phyloP scores from a whole-genome alignment of 2,797 vertebrate genomes.

The Decapterus maruadsi region DNA sequence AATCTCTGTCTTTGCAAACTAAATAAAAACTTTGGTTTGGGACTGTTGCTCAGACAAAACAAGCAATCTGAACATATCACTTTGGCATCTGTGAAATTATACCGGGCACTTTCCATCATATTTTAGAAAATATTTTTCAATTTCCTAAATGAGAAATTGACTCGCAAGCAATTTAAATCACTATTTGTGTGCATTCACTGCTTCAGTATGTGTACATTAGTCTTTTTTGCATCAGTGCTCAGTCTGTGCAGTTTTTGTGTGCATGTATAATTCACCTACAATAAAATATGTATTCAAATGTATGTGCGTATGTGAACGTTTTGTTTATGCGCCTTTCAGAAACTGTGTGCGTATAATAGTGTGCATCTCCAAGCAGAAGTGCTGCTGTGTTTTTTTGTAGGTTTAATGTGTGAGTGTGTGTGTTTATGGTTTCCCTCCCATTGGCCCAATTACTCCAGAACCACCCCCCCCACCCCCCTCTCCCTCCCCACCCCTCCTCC shows the following conservation, averaged over 20 bases:
- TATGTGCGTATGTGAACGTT: slow-evolving; percentile 5
- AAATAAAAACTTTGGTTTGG: not conserved
- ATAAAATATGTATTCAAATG: slow-evolving; percentile 24
- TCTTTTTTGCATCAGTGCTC: not conserved
- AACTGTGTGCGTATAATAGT: slow-evolving; percentile 40
- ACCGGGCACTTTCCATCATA: not conserved
- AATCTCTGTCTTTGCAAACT: not conserved
- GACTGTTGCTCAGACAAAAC: not conserved
- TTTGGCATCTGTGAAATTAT: not conserved
- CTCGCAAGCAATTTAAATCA: not conserved
- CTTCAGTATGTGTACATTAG: not conserved
- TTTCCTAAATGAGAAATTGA: not conserved
- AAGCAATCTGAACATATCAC: not conserved
- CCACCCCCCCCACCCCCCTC: slow-evolving; percentile 57
- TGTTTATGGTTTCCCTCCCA: slow-evolving; percentile 78
- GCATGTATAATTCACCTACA: not conserved
- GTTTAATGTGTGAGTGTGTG: slow-evolving; percentile 34
- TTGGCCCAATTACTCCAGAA: slow-evolving; percentile 87
- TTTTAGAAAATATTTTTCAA: not conserved
- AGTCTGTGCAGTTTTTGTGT: not conserved
- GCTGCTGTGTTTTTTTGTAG: slow-evolving; percentile 18
- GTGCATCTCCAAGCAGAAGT: slow-evolving; percentile 20
- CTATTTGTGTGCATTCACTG: not conserved
- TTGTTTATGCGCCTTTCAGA: slow-evolving; percentile 6
- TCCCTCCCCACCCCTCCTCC: too few relatives aligned